Evolutionary conservation across 92 coral and sea anemone genomes (phyloP).

Genomic region (Parazoanthus darwini): DNA sequence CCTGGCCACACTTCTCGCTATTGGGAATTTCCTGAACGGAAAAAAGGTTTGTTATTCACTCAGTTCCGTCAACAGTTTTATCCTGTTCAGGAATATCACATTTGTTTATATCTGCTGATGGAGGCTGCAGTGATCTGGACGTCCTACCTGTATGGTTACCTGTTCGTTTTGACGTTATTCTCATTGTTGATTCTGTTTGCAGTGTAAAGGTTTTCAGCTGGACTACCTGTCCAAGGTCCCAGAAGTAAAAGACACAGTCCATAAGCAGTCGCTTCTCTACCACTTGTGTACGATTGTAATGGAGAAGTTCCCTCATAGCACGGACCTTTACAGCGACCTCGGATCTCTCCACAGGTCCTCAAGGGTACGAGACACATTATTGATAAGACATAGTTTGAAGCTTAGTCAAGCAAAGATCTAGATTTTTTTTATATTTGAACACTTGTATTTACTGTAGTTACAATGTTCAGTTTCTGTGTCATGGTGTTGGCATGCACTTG

Average conservation of each 20-base stretch:
- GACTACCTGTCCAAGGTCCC: constrained; percentile 97
- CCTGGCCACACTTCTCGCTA: constrained; percentile 91
- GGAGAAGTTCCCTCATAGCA: constrained; percentile 96
- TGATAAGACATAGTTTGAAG: not conserved
- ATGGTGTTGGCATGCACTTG: not conserved
- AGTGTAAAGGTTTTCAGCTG: constrained; percentile 98
- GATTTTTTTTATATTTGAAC: too few relatives aligned
- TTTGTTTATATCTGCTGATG: not conserved
- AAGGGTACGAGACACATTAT: constrained; percentile 62
- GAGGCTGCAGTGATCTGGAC: too few relatives aligned
- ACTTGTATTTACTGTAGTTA: not conserved
- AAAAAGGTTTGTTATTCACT: constrained; percentile 64
- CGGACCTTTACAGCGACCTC: constrained; percentile 94
- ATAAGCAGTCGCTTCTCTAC: constrained; percentile 91
- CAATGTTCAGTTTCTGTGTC: not conserved
- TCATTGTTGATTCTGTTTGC: constrained; percentile 12
- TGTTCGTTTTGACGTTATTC: not conserved
- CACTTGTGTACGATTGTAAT: constrained; percentile 97
- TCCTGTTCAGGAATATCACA: not conserved
- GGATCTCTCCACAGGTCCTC: constrained; percentile 95
- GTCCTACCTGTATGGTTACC: not conserved
- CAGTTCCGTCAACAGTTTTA: not conserved
- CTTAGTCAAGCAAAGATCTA: not conserved
- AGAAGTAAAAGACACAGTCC: constrained; percentile 98
- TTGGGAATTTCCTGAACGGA: constrained; percentile 96